These are phyloP conservation scores for Parazoanthus swiftii DNA, from an alignment of 92 coral and sea anemone species.

Conservation along the genomic window DNA sequence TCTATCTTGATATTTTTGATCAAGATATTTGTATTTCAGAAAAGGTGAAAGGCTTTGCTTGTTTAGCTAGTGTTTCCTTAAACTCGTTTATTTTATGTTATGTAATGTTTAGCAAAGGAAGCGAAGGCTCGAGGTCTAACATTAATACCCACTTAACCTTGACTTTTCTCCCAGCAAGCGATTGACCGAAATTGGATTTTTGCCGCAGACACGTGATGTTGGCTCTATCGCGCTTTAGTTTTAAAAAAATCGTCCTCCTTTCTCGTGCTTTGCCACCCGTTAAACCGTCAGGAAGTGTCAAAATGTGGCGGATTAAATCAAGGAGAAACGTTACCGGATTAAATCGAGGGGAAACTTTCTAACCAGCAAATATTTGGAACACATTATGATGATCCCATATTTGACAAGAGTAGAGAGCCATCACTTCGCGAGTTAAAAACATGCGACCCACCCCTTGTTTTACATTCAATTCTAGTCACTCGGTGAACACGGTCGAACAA, in stretches of 20 bases:
- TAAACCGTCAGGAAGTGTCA: neutral
- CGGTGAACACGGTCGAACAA: too few species aligned
- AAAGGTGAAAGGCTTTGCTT: too few species aligned
- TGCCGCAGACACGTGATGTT: neutral
- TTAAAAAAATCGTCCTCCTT: too few species aligned
- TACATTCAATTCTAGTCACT: neutral
- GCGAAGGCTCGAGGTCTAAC: too few species aligned
- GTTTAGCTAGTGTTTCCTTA: too few species aligned
- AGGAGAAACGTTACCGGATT: neutral
- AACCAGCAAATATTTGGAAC: neutral
- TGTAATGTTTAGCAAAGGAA: neutral
- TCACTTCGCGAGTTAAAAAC: neutral
- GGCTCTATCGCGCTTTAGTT: neutral
- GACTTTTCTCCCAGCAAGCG: neutral
- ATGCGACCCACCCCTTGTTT: neutral
- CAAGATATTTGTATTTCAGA: too few species aligned
- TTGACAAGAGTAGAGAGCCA: neutral
- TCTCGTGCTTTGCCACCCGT: neutral
- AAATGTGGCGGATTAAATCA: too few species aligned
- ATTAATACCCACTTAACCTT: neutral
- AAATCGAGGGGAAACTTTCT: neutral
- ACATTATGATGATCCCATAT: neutral
- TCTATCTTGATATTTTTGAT: too few species aligned
- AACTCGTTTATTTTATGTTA: too few species aligned
- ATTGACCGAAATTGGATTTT: too few species aligned